Evolutionary conservation across 2,888 invertebrate species (phyloP), one percentile per base, ranked within the genome.

Genomic region (Epistrophe grossulariae): DNA sequence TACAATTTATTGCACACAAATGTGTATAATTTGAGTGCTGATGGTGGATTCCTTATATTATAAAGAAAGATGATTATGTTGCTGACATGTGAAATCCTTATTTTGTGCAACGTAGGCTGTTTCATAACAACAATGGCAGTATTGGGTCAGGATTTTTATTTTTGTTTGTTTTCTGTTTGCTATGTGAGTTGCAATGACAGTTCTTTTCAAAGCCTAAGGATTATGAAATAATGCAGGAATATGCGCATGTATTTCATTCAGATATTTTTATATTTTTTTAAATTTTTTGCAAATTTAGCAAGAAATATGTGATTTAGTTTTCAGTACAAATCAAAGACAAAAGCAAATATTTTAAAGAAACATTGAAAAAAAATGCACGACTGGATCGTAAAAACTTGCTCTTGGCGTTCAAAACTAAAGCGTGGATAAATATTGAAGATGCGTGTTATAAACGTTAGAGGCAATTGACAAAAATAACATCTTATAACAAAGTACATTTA

Each of bases 51-150:
- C 55, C 55, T 48, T 55, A 62, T 38, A 60, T 7, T 11, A 35
- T 35, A 38, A 43, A 40, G 15, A 62, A 40, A 4, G 62, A 80
- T 45, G 19, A 70, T 68, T 60, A 52, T 77, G 81, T 64, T 81
- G 81, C 71, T 81, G 81, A 81, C 70, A 81, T 81, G 62, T 71
- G 64, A 45, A 76, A 74, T 74, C 59, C 60, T 70, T 55, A 70
- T 81, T 70, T 74, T 45, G 45, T 70, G 55, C 62, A 70, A 28
- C 68, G 62, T 50, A 64, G 15, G 38, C 24, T 52, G 68, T 70
- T 70, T 70, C 13, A 68, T 45, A 57, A 55, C 45, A 77, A 50
- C 50, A 72, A 64, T 82, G 82, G 59, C 82, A 82, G 82, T 82
- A 82, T 59, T 78, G 55, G 82, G 82, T 72, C 72, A 72, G 43